Conservation (phyloP, 92 coral and sea anemone genomes). For the Galaxea fascicularis region DNA sequence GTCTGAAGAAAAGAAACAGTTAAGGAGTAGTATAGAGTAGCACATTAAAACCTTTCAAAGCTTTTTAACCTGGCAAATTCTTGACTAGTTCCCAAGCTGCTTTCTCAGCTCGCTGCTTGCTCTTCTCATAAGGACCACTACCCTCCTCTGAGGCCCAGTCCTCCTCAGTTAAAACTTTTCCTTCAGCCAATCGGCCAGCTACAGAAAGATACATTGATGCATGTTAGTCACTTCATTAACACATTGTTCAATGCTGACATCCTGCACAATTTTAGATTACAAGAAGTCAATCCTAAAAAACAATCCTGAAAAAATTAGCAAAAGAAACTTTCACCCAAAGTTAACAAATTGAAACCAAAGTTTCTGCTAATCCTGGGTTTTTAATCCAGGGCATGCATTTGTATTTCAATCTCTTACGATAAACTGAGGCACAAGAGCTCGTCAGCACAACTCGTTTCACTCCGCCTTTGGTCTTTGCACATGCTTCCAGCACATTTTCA, state of each 20-base stretch:
- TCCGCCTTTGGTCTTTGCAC: constrained; percentile 83
- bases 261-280: no score
- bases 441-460: constrained; percentile 94
- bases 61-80: constrained; percentile 69
- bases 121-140: constrained; percentile 85
- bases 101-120: constrained; percentile 84
- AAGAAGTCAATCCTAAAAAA: no score
- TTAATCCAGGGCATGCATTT: neutral
- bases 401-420: constrained; percentile 43
- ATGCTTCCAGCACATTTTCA: constrained; percentile 88
- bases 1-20: no score
- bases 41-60: neutral
- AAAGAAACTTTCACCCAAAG: neutral
- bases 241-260: no score
- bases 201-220: neutral
- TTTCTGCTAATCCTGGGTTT: no score
- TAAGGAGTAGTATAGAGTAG: neutral
- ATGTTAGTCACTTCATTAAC: no score
- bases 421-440: constrained; percentile 85
- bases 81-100: constrained; percentile 87
- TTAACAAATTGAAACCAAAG: no score
- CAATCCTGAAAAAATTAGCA: neutral
- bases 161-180: constrained; percentile 78
- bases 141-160: constrained; percentile 84
- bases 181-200: constrained; percentile 28